phyloP scores from a whole-genome alignment of 2,888 invertebrate genomes.

The Drosophila koepferae region DNA sequence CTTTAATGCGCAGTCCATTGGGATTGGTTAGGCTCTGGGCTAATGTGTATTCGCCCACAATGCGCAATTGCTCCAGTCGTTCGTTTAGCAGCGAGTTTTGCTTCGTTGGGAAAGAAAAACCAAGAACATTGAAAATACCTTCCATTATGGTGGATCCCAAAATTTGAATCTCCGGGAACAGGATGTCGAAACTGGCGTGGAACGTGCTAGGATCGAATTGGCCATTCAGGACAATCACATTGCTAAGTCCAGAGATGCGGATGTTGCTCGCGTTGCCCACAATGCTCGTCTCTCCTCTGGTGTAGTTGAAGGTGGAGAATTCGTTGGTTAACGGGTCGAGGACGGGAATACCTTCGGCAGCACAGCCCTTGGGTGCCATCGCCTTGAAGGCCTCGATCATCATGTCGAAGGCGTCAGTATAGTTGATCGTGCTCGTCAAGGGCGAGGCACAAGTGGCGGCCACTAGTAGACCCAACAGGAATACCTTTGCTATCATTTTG shows the following conservation, averaged over 20 bases:
- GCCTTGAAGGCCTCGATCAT: constrained; percentile 49
- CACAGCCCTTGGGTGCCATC: constrained; percentile 74
- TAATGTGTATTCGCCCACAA: constrained; percentile 57
- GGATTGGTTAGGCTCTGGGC: constrained; percentile 36
- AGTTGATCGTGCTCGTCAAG: constrained; percentile 28
- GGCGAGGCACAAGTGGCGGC: constrained; percentile 19
- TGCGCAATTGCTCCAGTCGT: constrained; percentile 60
- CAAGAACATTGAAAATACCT: constrained; percentile 50
- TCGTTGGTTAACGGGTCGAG: constrained; percentile 59
- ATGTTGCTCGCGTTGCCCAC: constrained; percentile 66
- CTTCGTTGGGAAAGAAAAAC: constrained; percentile 40
- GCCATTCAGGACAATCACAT: constrained; percentile 52
- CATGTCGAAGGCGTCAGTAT: constrained; percentile 52
- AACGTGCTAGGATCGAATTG: constrained; percentile 50
- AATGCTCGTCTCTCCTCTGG: constrained; percentile 42
- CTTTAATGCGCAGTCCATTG: constrained; percentile 56
- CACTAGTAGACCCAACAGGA: constrained; percentile 41
- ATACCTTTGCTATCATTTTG: constrained; percentile 45
- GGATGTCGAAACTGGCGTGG: constrained; percentile 58
- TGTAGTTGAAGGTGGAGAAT: constrained; percentile 29
- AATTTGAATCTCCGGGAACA: constrained; percentile 62
- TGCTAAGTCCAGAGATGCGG: constrained; percentile 61
- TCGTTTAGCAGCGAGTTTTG: constrained; percentile 59
- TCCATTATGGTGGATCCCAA: constrained; percentile 59
- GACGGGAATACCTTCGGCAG: constrained; percentile 53